Evolutionary conservation across 2,888 invertebrate species (phyloP), one percentile per base, ranked within the genome.

Genomic region (Leptopterna dolabrata): DNA sequence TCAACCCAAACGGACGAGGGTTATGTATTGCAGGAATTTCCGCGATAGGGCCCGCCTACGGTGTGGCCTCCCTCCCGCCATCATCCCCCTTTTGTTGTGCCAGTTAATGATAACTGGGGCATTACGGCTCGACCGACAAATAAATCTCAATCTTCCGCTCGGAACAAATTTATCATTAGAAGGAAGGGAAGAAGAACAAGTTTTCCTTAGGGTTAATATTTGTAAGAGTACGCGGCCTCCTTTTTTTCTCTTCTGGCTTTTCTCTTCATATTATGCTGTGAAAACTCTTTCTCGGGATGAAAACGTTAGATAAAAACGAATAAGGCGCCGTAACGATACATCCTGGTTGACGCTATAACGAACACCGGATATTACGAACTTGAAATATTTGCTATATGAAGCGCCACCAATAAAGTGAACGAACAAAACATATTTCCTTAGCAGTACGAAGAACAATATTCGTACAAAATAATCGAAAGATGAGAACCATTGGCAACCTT

Each of bases 1-100:
- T 41, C 73, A 76, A 76, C 73, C 73, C 63, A 63, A 63, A 63
- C 63, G 63, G 63, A 63, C 63, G 73, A 41, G 36, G 73, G 73
- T 76, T 76, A 76, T 76, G 73, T 76, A 76, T 76, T 76, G 73
- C 73, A 76, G 73, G 73, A 76, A 76, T 76, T 76, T 76, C 73
- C 73, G 30, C 63, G 63, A 63, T 63, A 63, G 63, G 63, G 63
- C 19, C 63, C 4, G 24, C 63, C 13, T 1, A 16, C 0, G 51
- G 51, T 0, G 51, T 19, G 14, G 51, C 27, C 13, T 63, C 51
- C 4, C 14, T 0, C 51, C 51, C 16, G 24, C 63, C 63, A 3
- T 13, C 41, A 0, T 4, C 14, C 9, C 36, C 19, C 73, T 41
- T 76, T 76, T 76, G 73, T 76, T 76, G 73, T 76, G 73, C 73